phyloP scores from a whole-genome alignment of 1,140 invertebrate species.

The Steinernema feltiae region DNA sequence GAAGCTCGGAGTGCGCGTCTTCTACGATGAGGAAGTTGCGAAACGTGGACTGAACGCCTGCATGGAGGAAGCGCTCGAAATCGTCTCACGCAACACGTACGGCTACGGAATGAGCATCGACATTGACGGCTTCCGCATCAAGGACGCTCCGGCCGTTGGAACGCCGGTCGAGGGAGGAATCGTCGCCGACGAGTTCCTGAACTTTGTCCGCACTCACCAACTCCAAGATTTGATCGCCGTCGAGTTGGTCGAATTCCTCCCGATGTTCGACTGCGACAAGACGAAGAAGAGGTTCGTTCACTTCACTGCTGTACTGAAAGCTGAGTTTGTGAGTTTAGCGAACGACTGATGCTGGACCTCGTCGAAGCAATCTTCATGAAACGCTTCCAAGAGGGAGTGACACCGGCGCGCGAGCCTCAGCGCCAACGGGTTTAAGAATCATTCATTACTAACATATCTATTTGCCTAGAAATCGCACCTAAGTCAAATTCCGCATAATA shows the following conservation, averaged over 20 bases:
- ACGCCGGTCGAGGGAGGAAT: slow-evolving; percentile 47
- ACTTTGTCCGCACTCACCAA: slow-evolving; percentile 35
- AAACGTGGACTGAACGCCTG: slow-evolving; percentile 37
- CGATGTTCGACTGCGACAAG: slow-evolving; percentile 40
- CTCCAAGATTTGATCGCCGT: slow-evolving; percentile 43
- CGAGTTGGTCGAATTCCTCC: slow-evolving; percentile 50
- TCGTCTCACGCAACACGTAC: slow-evolving; percentile 34
- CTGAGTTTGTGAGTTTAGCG: not conserved
- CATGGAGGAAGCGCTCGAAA: slow-evolving; percentile 42
- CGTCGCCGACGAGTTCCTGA: slow-evolving; percentile 42
- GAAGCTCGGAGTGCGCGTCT: slow-evolving; percentile 41
- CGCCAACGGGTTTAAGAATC: not conserved
- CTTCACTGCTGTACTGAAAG: not conserved
- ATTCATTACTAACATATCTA: no score
- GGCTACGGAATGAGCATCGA: slow-evolving; percentile 50
- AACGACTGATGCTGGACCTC: slow-evolving; percentile 1
- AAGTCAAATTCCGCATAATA: no score
- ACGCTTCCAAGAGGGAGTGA: slow-evolving; percentile 3
- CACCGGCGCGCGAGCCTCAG: not conserved
- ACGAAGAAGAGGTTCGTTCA: slow-evolving; percentile 27
- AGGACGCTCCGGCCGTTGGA: slow-evolving; percentile 49
- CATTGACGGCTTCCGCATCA: slow-evolving; percentile 46
- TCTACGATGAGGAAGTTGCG: slow-evolving; percentile 46
- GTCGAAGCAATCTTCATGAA: slow-evolving; percentile 1
- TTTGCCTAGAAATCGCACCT: no score